Evolutionary conservation across 1,140 invertebrate genomes (phyloP).

Genomic region (Antheraea pernyi): DNA sequence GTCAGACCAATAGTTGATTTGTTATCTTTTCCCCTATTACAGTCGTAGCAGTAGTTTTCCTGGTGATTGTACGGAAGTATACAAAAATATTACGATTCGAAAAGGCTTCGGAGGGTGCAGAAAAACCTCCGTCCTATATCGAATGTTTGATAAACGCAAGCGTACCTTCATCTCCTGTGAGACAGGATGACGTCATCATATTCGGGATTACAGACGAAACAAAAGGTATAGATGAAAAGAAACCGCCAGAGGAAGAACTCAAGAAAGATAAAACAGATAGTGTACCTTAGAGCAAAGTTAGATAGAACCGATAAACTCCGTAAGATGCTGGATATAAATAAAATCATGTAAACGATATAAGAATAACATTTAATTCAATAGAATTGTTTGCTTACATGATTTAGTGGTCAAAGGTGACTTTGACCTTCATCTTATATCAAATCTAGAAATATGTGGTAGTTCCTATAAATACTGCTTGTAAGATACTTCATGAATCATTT

Average conservation of each 20-base stretch:
- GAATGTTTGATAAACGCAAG: conserved; percentile 44
- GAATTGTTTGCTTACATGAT: not conserved
- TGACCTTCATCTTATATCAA: not conserved
- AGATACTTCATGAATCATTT: not conserved
- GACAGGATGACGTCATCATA: not conserved
- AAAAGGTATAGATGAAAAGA: conserved; percentile 5
- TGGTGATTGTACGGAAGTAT: conserved; percentile 46
- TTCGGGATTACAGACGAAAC: conserved; percentile 6
- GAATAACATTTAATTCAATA: not conserved
- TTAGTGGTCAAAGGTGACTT: not conserved
- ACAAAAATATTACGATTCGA: conserved; percentile 34
- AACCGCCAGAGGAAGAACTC: not conserved
- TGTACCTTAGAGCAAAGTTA: not conserved
- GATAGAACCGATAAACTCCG: not conserved
- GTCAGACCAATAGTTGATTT: too few species aligned
- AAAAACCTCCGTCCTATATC: conserved; percentile 51
- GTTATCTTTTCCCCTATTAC: conserved; percentile 14
- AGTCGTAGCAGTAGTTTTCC: conserved; percentile 40
- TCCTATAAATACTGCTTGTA: not conserved
- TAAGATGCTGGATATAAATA: not conserved
- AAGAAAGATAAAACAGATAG: not conserved
- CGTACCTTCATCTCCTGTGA: not conserved
- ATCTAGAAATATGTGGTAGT: not conserved
- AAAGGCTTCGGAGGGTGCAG: conserved; percentile 31
- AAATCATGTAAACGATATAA: too few species aligned